phyloP scores from a whole-genome alignment of 2,888 invertebrate species.

The Asteroscopus sphinx region DNA sequence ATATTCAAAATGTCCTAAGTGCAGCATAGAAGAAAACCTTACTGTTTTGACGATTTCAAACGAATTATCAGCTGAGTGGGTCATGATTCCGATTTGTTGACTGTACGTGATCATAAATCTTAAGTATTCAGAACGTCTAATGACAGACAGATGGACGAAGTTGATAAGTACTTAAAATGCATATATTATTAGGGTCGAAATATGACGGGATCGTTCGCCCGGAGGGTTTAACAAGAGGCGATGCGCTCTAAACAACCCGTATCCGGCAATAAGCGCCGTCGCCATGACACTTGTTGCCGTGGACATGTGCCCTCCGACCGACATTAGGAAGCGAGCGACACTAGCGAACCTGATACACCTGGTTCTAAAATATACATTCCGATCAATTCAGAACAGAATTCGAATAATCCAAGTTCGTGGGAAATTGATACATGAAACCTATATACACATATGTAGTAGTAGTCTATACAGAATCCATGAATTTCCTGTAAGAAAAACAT shows the following conservation, averaged over 20 bases:
- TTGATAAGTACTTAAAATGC: not conserved
- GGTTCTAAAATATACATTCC: constrained; percentile 8
- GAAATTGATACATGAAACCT: not conserved
- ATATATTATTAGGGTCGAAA: not conserved
- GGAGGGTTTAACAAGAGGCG: constrained; percentile 7
- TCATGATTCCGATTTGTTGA: too few relatives aligned
- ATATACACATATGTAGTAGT: too few relatives aligned
- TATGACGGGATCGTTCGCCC: not conserved
- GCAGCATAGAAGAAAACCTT: too few relatives aligned
- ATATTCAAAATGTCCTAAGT: too few relatives aligned
- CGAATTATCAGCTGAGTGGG: too few relatives aligned
- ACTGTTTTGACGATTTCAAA: too few relatives aligned
- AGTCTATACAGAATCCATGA: too few relatives aligned
- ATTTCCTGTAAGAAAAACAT: too few relatives aligned
- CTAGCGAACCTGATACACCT: constrained; percentile 13
- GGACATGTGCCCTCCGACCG: constrained; percentile 20
- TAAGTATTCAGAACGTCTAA: not conserved
- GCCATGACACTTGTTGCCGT: constrained; percentile 52
- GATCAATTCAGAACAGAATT: constrained; percentile 4
- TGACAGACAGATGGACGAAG: not conserved
- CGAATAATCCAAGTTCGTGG: not conserved
- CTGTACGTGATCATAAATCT: too few relatives aligned
- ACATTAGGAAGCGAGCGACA: constrained; percentile 5
- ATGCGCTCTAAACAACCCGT: constrained; percentile 25
- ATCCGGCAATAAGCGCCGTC: constrained; percentile 43